Evolutionary conservation across 1,140 invertebrate species (phyloP).

Genomic region (Drosophila asahinai): DNA sequence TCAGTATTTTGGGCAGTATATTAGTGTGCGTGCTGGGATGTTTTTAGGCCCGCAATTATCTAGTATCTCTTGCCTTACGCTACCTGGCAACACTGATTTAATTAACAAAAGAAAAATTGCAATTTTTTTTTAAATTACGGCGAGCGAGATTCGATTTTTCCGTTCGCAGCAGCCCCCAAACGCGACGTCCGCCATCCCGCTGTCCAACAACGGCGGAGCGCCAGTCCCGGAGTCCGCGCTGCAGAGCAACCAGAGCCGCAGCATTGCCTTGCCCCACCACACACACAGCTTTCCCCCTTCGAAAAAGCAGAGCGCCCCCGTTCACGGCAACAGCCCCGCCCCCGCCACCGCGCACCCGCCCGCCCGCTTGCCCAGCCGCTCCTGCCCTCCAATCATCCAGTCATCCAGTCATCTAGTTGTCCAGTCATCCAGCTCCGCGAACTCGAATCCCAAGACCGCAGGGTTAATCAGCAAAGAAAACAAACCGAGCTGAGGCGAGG

Average conservation of each 20-base stretch:
- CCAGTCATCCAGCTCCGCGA: too few relatives aligned
- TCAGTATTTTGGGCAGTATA: not conserved
- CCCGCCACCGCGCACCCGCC: not conserved
- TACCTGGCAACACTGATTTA: slow-evolving; percentile 16
- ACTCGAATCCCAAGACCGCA: not conserved
- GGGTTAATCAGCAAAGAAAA: slow-evolving; percentile 19
- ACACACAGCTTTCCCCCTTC: slow-evolving; percentile 28
- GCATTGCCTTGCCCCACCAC: slow-evolving; percentile 24
- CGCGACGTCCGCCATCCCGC: slow-evolving; percentile 4
- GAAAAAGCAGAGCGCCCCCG: slow-evolving; percentile 13
- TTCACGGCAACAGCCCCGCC: not conserved
- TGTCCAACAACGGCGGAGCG: slow-evolving; percentile 10
- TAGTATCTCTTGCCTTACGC: not conserved
- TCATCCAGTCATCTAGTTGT: too few relatives aligned
- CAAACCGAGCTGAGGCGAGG: not conserved
- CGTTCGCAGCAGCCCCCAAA: slow-evolving; percentile 16
- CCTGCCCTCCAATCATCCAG: not conserved
- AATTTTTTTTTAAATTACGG: slow-evolving; percentile 26
- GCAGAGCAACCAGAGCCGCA: slow-evolving; percentile 12
- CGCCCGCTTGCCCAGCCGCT: slow-evolving; percentile 5
- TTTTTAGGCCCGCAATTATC: too few relatives aligned
- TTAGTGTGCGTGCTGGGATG: not conserved
- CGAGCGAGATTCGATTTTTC: slow-evolving; percentile 28
- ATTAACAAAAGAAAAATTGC: slow-evolving; percentile 36
- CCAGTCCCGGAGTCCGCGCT: slow-evolving; percentile 15